Evolutionary conservation across 1,140 invertebrate genomes (phyloP).

Genomic region (Drosophila grimshawi): DNA sequence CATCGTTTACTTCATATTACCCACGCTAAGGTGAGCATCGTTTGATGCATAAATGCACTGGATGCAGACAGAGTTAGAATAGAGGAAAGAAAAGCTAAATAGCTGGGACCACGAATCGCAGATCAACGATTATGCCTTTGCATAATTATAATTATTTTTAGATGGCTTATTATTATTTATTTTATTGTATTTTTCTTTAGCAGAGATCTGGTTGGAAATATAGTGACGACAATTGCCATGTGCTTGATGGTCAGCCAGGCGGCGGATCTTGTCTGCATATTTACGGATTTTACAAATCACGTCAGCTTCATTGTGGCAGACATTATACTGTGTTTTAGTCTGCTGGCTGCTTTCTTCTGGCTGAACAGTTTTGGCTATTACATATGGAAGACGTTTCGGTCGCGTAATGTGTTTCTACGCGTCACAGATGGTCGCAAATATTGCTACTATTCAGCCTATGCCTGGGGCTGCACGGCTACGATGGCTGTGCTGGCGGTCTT

Average conservation of each 20-base stretch:
- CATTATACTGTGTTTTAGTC: conserved; percentile 89
- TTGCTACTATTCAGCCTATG: conserved; percentile 92
- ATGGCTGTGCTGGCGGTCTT: conserved; percentile 90
- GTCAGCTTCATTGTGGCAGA: conserved; percentile 92
- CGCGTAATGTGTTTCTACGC: conserved; percentile 91
- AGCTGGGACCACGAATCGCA: too few relatives aligned
- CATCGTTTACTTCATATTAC: conserved; percentile 92
- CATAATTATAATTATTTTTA: too few relatives aligned
- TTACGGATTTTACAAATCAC: conserved; percentile 91
- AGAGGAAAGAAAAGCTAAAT: too few relatives aligned
- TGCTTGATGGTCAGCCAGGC: conserved; percentile 91
- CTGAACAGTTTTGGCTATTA: conserved; percentile 93
- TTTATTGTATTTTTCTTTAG: conserved; percentile 47
- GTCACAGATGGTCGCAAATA: conserved; percentile 93
- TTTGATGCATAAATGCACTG: background rate
- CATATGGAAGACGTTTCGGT: conserved; percentile 94
- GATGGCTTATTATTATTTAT: conserved; percentile 4
- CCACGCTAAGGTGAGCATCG: conserved; percentile 87
- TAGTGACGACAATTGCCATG: conserved; percentile 91
- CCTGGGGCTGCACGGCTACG: conserved; percentile 89
- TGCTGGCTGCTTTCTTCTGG: conserved; percentile 93
- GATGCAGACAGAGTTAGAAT: too few relatives aligned
- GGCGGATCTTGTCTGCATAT: conserved; percentile 91
- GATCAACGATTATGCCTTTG: too few relatives aligned
- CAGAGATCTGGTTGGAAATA: conserved; percentile 92